A percentile compares a stretch with the other conserved stretches of the same genome.
These are phyloP conservation scores for Synergus itoensis DNA, from an alignment of 2,888 invertebrate species.

Conservation along the genomic window DNA sequence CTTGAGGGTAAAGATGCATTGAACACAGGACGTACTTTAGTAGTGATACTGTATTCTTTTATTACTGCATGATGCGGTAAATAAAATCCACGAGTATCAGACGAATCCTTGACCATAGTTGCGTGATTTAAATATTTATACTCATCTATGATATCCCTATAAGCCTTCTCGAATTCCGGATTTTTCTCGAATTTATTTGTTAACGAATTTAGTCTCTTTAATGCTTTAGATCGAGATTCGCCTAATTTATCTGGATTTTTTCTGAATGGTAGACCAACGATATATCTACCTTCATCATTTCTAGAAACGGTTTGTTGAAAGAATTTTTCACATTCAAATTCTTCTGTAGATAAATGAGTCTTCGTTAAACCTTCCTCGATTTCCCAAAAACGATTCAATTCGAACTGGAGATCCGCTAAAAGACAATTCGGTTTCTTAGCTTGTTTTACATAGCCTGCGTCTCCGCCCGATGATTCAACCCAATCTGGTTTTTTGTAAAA, in stretches of 20 bases:
- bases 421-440: no score
- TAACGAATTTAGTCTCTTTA: conserved; percentile 40
- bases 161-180: no score
- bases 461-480: no score
- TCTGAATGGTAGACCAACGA: conserved; percentile 53
- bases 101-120: neutral
- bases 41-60: conserved; percentile 42
- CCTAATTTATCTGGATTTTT: conserved; percentile 36
- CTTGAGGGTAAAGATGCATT: no score
- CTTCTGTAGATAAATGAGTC: no score
- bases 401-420: no score
- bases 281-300: conserved; percentile 51
- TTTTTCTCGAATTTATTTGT: no score
- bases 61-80: conserved; percentile 45
- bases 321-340: conserved; percentile 42
- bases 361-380: no score
- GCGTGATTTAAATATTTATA: conserved; percentile 41
- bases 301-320: conserved; percentile 43
- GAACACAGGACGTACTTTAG: neutral
- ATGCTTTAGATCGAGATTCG: conserved; percentile 37
- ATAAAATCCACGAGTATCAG: conserved; percentile 18
- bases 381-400: no score
- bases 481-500: no score
- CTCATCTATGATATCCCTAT: no score
- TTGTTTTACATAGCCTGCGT: no score